Evolutionary conservation across 2,113 vertebrate species (phyloP).

Genomic region (Elephas maximus): DNA sequence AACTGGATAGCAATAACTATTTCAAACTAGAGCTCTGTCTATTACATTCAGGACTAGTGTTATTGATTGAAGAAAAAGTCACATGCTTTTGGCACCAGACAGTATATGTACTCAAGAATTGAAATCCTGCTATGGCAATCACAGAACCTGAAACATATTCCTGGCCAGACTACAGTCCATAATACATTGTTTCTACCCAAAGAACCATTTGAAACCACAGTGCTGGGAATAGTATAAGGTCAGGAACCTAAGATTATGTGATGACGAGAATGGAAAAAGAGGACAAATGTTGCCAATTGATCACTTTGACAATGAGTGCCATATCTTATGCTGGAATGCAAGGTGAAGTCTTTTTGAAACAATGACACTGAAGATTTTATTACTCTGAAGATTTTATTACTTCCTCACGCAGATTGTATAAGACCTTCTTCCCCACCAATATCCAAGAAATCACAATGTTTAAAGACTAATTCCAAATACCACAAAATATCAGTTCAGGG

Average conservation of each 20-base stretch:
- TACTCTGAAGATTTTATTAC: not conserved
- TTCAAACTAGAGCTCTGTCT: constrained; percentile 16
- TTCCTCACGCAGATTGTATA: not conserved
- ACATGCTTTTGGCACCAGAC: not conserved
- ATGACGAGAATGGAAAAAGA: not conserved
- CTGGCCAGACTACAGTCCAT: not conserved
- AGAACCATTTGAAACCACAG: not conserved
- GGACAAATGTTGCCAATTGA: not conserved
- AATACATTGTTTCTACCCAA: not conserved
- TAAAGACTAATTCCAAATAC: constrained; percentile 13
- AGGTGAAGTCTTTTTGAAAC: not conserved
- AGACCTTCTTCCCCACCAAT: not conserved
- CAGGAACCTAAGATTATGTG: constrained; percentile 6
- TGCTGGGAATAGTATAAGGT: not conserved
- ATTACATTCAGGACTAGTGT: not conserved
- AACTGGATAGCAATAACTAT: not conserved
- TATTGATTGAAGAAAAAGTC: not conserved
- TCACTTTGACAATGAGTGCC: not conserved
- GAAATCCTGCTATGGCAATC: not conserved
- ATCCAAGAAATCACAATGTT: not conserved
- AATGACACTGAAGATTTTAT: not conserved
- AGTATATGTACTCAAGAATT: not conserved
- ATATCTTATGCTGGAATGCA: not conserved
- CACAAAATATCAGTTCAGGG: not conserved
- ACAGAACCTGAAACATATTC: not conserved